Percentiles rank a stretch among this genome's conserved stretches.
Evolutionary conservation across 2,888 invertebrate species (phyloP).

Genomic region (Caenorhabditis plicata): DNA sequence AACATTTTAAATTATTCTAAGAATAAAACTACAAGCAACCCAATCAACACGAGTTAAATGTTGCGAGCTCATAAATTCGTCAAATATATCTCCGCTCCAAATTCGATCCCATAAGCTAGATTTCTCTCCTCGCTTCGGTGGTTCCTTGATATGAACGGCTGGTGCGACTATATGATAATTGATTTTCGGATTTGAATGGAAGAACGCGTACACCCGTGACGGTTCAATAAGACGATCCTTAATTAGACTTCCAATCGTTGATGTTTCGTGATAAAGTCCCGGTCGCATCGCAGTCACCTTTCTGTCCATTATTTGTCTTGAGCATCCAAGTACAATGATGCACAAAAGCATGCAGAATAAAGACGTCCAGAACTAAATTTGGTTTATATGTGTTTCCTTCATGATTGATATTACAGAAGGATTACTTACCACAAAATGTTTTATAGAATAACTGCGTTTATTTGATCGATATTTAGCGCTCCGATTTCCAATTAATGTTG

Average conservation of each 20-base stretch:
- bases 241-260: conserved; percentile 27
- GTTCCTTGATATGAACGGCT: too few relatives aligned
- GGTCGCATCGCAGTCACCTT: conserved; percentile 28
- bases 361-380: conserved; percentile 40
- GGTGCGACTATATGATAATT: too few relatives aligned
- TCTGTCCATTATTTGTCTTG: conserved; percentile 34
- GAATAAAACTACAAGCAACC: conserved; percentile 4
- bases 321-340: conserved; percentile 29
- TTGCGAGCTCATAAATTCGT: conserved; percentile 20
- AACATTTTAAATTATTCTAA: not conserved
- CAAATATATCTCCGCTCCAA: conserved; percentile 31
- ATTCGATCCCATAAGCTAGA: conserved; percentile 18
- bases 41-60: conserved; percentile 27
- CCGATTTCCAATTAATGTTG: conserved; percentile 41
- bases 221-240: conserved; percentile 23
- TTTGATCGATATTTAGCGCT: conserved; percentile 21
- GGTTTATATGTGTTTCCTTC: too few relatives aligned
- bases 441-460: conserved; percentile 18
- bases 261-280: conserved; percentile 23
- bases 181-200: conserved; percentile 1
- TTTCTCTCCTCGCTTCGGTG: too few relatives aligned
- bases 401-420: not conserved
- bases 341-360: conserved; percentile 34
- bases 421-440: conserved; percentile 31
- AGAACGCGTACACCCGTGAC: conserved; percentile 7